A percentile compares a stretch with the other conserved stretches of the same genome.
Evolutionary conservation across 2,113 vertebrate species (phyloP).

Genomic region (Poicephalus meyeri): DNA sequence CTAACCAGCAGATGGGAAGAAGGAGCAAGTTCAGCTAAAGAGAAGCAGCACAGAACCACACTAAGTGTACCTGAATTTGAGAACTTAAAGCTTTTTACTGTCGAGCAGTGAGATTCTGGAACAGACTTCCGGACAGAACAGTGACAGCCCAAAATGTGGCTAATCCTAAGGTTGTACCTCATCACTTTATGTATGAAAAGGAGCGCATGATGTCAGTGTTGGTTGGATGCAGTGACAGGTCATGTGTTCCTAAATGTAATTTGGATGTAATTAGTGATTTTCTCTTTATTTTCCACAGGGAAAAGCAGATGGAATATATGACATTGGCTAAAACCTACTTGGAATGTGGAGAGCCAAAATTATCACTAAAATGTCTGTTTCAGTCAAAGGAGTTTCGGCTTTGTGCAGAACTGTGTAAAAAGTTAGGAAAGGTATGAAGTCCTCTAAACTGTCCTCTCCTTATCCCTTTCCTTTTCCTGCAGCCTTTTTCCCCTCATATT

Average conservation of each 20-base stretch:
- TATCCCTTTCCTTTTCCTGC: not conserved
- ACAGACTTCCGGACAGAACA: not conserved
- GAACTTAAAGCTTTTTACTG: not conserved
- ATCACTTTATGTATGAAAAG: not conserved
- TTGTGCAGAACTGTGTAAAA: constrained; percentile 77
- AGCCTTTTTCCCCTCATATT: not conserved
- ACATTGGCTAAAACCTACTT: constrained; percentile 80
- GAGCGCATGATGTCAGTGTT: not conserved
- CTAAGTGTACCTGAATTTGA: not conserved
- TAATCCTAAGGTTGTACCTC: not conserved
- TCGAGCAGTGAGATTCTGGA: not conserved
- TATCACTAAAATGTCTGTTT: constrained; percentile 80
- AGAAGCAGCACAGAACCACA: not conserved
- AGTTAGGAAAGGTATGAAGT: constrained; percentile 77
- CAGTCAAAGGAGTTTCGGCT: constrained; percentile 79
- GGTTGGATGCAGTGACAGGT: not conserved
- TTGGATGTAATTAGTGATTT: not conserved
- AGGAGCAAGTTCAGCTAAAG: not conserved
- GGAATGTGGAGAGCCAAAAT: constrained; percentile 77
- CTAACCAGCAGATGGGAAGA: not conserved
- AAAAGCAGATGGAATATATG: constrained; percentile 80
- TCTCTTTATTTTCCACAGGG: constrained; percentile 63
- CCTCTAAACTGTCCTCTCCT: not conserved
- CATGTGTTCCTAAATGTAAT: not conserved
- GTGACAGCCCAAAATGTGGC: not conserved